Evolutionary conservation across 2,888 invertebrate genomes (phyloP).

Genomic region (Amphimallon solstitiale): DNA sequence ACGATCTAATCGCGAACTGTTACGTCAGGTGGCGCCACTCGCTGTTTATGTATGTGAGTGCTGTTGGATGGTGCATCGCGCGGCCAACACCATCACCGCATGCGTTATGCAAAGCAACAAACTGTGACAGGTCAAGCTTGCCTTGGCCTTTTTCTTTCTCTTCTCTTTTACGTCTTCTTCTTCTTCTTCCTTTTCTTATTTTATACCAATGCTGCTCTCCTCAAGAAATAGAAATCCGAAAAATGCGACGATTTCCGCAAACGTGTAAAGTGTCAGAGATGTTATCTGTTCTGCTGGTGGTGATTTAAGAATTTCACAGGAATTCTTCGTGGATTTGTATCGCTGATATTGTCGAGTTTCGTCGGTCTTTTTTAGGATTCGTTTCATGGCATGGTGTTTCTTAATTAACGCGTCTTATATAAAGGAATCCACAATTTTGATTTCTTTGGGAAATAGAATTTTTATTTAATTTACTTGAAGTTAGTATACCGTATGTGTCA

Average conservation of each 20-base stretch:
- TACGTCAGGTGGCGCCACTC: conserved; percentile 28
- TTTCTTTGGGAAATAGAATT: too few species aligned
- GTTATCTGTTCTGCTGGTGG: conserved; percentile 6
- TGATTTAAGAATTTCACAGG: conserved; percentile 15
- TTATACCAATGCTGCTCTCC: background rate
- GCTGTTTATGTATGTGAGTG: conserved; percentile 30
- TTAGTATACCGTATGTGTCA: too few species aligned
- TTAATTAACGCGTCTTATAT: too few species aligned
- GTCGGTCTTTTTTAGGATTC: background rate
- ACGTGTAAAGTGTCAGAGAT: conserved; percentile 18
- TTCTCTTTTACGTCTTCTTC: background rate
- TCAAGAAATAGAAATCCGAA: conserved; percentile 10
- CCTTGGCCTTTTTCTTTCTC: conserved; percentile 5
- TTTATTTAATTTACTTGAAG: too few species aligned
- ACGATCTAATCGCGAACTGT: conserved; percentile 33
- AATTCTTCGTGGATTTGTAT: background rate
- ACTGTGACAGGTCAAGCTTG: conserved; percentile 18
- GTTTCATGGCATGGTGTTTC: too few species aligned
- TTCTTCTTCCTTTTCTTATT: background rate
- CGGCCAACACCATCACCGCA: conserved; percentile 1
- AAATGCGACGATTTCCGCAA: conserved; percentile 18
- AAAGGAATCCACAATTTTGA: too few species aligned
- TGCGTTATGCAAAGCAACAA: conserved; percentile 17
- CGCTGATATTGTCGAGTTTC: background rate
- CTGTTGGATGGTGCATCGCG: background rate